Evolutionary conservation across 2,113 vertebrate genomes (phyloP), one percentile per base, ranked within the genome.

Genomic region (Chionomys nivalis): DNA sequence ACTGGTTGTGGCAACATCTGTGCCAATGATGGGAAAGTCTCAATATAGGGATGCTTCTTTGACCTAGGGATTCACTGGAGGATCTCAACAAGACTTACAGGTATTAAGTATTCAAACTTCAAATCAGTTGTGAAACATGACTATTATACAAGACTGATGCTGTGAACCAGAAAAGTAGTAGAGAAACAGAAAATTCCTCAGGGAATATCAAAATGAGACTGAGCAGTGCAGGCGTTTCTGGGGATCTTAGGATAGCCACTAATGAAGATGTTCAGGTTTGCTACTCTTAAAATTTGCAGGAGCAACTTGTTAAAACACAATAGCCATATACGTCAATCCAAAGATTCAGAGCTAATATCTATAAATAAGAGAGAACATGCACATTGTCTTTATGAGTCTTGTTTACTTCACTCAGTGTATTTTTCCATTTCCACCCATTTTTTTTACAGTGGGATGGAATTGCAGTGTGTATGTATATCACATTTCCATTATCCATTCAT

Each of bases 51-150:
- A 79, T 93, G 66, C 10, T 95, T 82, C 44, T 7, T 94, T 96
- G 90, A 92, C 58, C 76, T 76, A 42, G 36, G 92, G 94, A 94
- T 96, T 97, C 92, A 86, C 65, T 24, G 33, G 70, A 88, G 78
- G n/a, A 95, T 92, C 87, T 96, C 88, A 66, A 23, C 36, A 94
- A 65, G 65, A 96, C 92, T 96, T 90, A 87, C 11, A 92, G 52
- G 72, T 88, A 58, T 96, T 94, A 96, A 94, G 83, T 63, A 96
- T 72, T 88, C 88, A 96, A 92, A 36, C 90, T 12, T 94, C 79
- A 95, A 13, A 81, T 92, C 49, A 93, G 49, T 73, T 90, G 55
- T 81, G 44, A 92, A 95, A 42, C 93, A 92, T 26, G 19, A n/a
- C 75, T 85, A 76, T 65, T 96, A 91, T 44, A 75, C 63, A 85